Percentiles rank a stretch among this genome's conserved stretches.
Evolutionary conservation across 2,113 vertebrate genomes (phyloP).

Genomic region (Acrocephalus arundinaceus): DNA sequence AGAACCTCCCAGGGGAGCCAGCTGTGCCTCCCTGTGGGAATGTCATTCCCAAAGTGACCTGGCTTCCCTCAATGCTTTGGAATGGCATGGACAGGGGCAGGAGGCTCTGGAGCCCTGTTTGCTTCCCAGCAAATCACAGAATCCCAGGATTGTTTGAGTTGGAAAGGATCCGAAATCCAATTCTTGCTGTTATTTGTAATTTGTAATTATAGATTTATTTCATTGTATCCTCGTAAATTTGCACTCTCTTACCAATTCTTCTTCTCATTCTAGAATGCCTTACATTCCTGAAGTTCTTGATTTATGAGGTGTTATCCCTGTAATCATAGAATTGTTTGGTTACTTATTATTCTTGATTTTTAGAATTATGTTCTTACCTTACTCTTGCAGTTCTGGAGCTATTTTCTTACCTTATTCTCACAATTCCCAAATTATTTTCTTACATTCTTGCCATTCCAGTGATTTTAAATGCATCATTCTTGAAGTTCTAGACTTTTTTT

Average conservation of each 20-base stretch:
- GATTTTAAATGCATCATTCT: neutral
- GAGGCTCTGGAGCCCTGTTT: neutral
- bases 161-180: neutral
- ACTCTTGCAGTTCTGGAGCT: neutral
- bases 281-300: neutral
- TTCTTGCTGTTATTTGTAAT: no score
- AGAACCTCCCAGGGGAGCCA: neutral
- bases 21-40: neutral
- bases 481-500: neutral
- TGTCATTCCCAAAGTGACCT: neutral
- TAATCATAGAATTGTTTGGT: neutral
- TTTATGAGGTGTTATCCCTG: neutral
- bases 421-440: neutral
- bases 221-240: fast-evolving
- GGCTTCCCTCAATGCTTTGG: neutral
- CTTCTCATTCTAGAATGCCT: neutral
- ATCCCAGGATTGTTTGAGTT: neutral
- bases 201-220: neutral
- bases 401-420: neutral
- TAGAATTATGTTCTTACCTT: neutral
- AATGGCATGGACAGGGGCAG: neutral
- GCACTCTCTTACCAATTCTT: no score
- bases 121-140: neutral
- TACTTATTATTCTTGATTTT: neutral
- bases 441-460: no score